Base-by-base conservation (phyloP, 92 coral and sea anemone species). In the Phenganax stokvisi region DNA sequence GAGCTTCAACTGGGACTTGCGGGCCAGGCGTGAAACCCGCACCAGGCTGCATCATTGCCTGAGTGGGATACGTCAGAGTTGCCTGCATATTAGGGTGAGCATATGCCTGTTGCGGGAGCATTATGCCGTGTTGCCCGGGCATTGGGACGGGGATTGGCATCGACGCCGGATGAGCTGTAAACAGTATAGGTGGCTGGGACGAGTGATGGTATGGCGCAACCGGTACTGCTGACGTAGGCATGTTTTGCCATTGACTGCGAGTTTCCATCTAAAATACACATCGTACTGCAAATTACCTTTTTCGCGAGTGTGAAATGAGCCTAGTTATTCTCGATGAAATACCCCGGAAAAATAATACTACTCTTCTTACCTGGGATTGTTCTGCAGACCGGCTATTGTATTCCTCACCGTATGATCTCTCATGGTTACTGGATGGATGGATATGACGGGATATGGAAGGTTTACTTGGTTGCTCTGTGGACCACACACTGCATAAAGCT, bases 91-190 rank as follows among this genome's bases (percentile, higher is more conserved):
- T 80, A 59, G 87, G 92, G 56, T 88, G 91, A 8, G 96, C 74
- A 70, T 85, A 90, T 4, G 92, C 84, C 47, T 91, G 92, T 52
- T 87, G 90, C 15, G 82, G 82, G n/a, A 78, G 17, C 82, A 78
- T 78, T 76, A 92, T 84, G 56, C 89, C 90, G 74, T 89, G 97
- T 30, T 92, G 97, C n/a, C 88, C 87, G 0, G 97, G 85, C 61
- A 94, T 81, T 51, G 98, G 98, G 47, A 94, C 98, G 60, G 98
- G 98, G 67, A 93, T 93, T 9, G 98, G 98, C 92, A 94, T 87
- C 59, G 98, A 94, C 10, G 98, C 92, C 17, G 98, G 88, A 80
- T 92, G 98, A 15, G 98, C 82, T n/a, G 97, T 84, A 71, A 90
- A 92, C 76, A 94, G 83, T 61, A 78, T 61, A 8, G 82, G 82